Evolutionary conservation across 2,797 vertebrate genomes (phyloP).

Genomic region (Notamacropus eugenii): DNA sequence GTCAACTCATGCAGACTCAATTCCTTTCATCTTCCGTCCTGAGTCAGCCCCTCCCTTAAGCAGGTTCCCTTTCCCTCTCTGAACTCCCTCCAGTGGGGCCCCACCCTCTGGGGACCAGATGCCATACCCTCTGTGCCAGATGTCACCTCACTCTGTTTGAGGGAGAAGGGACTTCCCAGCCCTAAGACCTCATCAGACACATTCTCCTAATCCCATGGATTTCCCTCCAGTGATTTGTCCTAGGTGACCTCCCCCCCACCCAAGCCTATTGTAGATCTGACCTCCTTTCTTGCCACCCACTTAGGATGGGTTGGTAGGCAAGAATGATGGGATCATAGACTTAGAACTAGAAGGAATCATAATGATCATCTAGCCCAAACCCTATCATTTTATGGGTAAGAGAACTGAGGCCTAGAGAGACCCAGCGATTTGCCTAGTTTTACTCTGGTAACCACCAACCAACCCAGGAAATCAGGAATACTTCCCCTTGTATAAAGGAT

Average conservation of each 20-base stretch:
- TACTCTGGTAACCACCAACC: background rate
- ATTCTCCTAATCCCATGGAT: background rate
- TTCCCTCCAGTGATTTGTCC: background rate
- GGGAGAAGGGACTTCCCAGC: background rate
- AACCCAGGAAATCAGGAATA: background rate
- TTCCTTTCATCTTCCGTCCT: background rate
- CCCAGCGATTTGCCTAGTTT: background rate
- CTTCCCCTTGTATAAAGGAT: background rate
- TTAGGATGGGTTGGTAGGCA: background rate
- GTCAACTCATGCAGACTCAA: background rate
- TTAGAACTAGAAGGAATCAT: background rate
- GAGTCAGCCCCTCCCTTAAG: background rate
- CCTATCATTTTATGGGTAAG: background rate
- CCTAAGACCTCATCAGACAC: background rate
- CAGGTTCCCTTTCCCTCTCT: background rate
- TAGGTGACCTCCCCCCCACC: background rate
- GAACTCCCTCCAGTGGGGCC: constrained; percentile 23
- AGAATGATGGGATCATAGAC: background rate
- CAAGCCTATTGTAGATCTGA: rapidly evolving
- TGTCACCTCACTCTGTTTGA: background rate
- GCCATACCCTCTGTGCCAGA: background rate
- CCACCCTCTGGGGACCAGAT: background rate
- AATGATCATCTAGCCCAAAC: background rate
- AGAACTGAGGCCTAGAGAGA: background rate
- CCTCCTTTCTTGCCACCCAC: background rate